phyloP scores from a whole-genome alignment of 2,113 vertebrate species.

The Myotis davidii region DNA sequence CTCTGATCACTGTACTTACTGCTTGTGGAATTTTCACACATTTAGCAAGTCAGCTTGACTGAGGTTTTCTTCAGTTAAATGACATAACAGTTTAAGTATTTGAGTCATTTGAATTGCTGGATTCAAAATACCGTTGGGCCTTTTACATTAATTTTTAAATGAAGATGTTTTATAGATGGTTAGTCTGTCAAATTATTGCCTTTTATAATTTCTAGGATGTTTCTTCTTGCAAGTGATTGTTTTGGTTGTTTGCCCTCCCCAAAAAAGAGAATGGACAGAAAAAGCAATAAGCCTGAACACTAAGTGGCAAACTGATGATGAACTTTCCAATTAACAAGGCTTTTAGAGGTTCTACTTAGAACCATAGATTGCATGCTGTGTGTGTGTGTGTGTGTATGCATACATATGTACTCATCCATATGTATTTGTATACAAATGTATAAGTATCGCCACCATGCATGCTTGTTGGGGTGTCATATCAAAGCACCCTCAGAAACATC shows the following conservation, averaged over 20 bases:
- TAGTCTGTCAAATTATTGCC: background rate
- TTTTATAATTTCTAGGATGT: conserved; percentile 10
- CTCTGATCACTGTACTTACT: background rate
- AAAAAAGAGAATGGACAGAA: background rate
- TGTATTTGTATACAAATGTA: background rate
- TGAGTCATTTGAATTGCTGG: conserved; percentile 18
- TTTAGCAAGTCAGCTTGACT: conserved; percentile 23
- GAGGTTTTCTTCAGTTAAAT: background rate
- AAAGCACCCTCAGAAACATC: background rate
- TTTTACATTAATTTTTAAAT: conserved; percentile 41
- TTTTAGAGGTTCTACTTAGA: background rate
- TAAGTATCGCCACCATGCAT: background rate
- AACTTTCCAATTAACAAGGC: background rate
- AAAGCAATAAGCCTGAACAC: background rate
- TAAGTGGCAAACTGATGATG: background rate
- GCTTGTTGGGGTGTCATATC: background rate
- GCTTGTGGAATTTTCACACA: background rate
- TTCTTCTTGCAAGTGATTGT: conserved; percentile 3
- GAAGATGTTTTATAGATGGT: background rate
- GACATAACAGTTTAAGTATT: background rate
- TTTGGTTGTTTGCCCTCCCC: background rate
- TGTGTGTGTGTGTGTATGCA: background rate
- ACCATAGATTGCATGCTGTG: background rate
- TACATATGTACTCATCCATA: background rate
- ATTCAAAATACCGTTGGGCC: background rate